Evolutionary conservation across 2,113 vertebrate species (phyloP), one percentile per base, ranked within the genome.

Genomic region (Empidonax alnorum): DNA sequence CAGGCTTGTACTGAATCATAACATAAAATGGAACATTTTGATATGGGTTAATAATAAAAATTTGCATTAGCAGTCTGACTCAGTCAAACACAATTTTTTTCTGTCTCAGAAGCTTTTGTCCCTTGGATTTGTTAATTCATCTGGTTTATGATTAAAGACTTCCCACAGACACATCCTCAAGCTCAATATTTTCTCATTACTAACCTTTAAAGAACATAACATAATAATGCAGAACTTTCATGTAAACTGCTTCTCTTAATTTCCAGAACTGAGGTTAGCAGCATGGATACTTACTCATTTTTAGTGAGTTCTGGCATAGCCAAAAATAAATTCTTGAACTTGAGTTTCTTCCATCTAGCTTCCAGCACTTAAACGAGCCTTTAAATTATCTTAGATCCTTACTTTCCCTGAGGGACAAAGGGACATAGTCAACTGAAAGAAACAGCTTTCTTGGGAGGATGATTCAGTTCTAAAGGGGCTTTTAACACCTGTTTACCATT

Each of bases 401-500:
- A 49, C 46, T 50, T 81, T 87, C 44, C 87, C 44, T 33, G 47
- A 50, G 69, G 52, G 65, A 89, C 67, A 74, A 62, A 69, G 41
- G 19, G 55, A 84, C 58, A 74, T 10, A 94, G 69, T 47, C 74
- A 82, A 78, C 62, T 44, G 84, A 69, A 90, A 90, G 69, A 77
- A 81, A 91, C 0, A n/a, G 17, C 30, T 66, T 46, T 46, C 73
- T 67, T 71, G 47, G 84, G 73, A 81, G 55, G 20, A 31, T 67
- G 65, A 89, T 55, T 94, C 50, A 63, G 35, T 63, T 91, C 69
- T 62, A 71, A 78, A 93, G 68, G 39, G 28, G 69, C 39, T 96
- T 95, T 96, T 78, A 91, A 84, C 81, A 91, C 65, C 77, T 94
- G 81, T 55, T 93, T 84, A 90, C 72, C 75, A 76, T 73, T 65